These are phyloP conservation scores for Platycheirus rosarum DNA, from an alignment of 2,888 invertebrate genomes.

Conservation along the genomic window DNA sequence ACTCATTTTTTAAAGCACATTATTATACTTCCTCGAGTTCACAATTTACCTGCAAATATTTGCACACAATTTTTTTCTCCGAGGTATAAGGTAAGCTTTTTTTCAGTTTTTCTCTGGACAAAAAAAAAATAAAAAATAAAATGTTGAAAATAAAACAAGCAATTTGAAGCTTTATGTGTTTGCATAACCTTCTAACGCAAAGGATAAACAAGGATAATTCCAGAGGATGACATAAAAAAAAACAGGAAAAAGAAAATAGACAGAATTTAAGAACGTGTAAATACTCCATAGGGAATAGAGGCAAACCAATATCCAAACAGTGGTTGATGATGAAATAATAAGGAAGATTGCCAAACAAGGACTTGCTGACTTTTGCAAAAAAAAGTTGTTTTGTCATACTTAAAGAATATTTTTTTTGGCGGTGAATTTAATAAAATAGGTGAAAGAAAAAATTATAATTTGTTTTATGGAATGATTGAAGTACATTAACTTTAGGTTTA, in stretches of 20 bases:
- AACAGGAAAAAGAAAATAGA: conserved; percentile 38
- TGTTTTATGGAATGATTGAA: no score
- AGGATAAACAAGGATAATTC: conserved; percentile 48
- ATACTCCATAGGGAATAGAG: conserved; percentile 66
- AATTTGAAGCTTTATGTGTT: conserved; percentile 52
- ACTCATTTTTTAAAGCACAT: conserved; percentile 15
- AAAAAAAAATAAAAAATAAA: conserved; percentile 16
- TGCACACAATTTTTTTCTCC: conserved; percentile 48
- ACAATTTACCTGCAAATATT: conserved; percentile 32
- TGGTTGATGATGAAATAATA: conserved; percentile 38
- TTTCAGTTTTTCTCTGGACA: neutral
- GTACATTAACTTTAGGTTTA: no score
- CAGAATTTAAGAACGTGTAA: conserved; percentile 68
- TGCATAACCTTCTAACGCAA: conserved; percentile 52
- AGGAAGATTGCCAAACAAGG: conserved; percentile 19
- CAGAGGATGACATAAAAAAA: conserved; percentile 36
- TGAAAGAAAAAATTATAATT: no score
- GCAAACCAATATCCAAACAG: conserved; percentile 54
- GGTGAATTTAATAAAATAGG: conserved; percentile 4
- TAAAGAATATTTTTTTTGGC: neutral
- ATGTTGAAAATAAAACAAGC: conserved; percentile 31
- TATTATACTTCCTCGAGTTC: neutral
- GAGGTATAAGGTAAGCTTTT: conserved; percentile 23
- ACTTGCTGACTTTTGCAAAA: conserved; percentile 14
- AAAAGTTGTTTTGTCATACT: conserved; percentile 15